phyloP scores from a whole-genome alignment of 37 sponge, comb jelly and placozoan genomes.

The Axinella damicornis region DNA sequence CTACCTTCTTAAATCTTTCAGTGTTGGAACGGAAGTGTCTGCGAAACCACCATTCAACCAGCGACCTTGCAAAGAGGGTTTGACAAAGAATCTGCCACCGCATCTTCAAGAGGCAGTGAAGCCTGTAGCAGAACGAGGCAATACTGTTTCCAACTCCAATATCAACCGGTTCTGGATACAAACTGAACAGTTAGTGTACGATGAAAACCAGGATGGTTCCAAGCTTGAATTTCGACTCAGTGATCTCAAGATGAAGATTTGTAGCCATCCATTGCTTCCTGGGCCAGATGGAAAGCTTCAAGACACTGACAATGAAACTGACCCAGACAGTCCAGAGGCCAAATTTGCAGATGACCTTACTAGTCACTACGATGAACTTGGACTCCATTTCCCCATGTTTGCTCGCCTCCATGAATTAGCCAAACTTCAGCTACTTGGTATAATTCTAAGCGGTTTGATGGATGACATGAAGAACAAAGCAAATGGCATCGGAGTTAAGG shows the following conservation, averaged over 20 bases:
- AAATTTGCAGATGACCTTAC: constrained; percentile 74
- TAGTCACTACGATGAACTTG: constrained; percentile 55
- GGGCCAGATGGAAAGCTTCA: constrained; percentile 64
- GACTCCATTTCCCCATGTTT: constrained; percentile 71
- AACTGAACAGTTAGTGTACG: constrained; percentile 61
- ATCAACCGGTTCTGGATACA: constrained; percentile 74
- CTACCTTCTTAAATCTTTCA: constrained; percentile 77
- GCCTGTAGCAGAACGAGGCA: constrained; percentile 60
- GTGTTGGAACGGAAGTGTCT: constrained; percentile 76
- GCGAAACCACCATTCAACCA: constrained; percentile 75
- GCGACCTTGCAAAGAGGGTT: constrained; percentile 37
- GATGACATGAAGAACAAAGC: constrained; percentile 23
- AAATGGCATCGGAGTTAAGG: neutral
- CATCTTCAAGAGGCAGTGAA: constrained; percentile 46
- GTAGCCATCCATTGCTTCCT: constrained; percentile 50
- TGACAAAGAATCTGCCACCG: constrained; percentile 49
- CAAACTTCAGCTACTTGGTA: constrained; percentile 50
- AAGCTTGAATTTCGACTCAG: constrained; percentile 1
- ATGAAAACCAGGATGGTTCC: neutral
- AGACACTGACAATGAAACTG: constrained; percentile 49
- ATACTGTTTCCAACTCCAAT: neutral
- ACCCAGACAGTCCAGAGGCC: constrained; percentile 73
- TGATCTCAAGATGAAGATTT: constrained; percentile 49
- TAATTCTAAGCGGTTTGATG: neutral
- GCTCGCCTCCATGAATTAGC: constrained; percentile 55